Evolutionary conservation across 2,888 invertebrate genomes (phyloP), one percentile per base, ranked within the genome.

Genomic region (Microchrysa polita): DNA sequence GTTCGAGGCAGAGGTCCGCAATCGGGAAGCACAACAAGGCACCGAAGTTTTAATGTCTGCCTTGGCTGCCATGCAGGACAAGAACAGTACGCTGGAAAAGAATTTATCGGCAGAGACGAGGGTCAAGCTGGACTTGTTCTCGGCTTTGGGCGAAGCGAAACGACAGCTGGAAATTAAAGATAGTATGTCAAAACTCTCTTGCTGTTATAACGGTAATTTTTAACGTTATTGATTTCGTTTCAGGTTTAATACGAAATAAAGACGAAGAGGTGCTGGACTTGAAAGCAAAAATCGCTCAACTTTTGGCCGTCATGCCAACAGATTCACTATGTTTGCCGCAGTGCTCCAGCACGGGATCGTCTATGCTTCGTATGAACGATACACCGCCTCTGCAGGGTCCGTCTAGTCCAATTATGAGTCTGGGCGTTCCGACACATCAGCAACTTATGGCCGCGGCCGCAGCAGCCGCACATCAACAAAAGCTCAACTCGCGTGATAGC

Each of bases 121-220:
- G 80, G 93, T 98, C 86, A 99, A 99, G 87, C 90, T 98, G 81
- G 98, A 99, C 87, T 90, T 99, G 81, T 97, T 98, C 86, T 95
- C 96, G 77, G 98, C 98, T 77, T 91, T 98, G 71, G 97, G 97
- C 48, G 97, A 96, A 84, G 96, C 95, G 78, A 96, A 96, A 85
- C 88, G 96, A 73, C 93, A 94, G 84, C 88, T 96, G 81, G 93
- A 93, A 86, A 92, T 95, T 83, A 90, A 92, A 86, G 94, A 95
- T 80, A 90, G 95, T 95, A 84, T 87, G 89, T 87, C 14, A 63
- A 53, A 55, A 20, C 27, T 53, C 22, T 23, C 9, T 48, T 4
- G 48, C 48, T 48, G 40, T 60, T 23, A n/a, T n/a, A n/a, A n/a
- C n/a, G n/a, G n/a, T n/a, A n/a, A n/a, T n/a, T n/a, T 40, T 48